A percentile compares a stretch with the other conserved stretches of the same genome.
Conservation (phyloP, 2,888 invertebrate genomes). For the Himalopsyche japonica region DNA sequence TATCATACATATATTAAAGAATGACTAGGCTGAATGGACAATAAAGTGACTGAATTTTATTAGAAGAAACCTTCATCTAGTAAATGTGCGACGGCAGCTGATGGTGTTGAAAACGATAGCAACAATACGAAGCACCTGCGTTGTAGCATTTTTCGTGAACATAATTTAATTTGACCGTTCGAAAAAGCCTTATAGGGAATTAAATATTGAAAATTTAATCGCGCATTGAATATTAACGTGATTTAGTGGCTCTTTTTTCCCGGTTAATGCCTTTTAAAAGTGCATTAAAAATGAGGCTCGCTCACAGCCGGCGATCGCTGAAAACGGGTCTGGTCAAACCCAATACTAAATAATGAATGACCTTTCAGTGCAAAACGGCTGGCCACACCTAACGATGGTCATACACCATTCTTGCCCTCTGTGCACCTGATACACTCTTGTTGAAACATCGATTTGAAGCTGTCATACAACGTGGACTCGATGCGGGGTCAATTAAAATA, state of each 20-base stretch:
- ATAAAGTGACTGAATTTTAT: too few relatives aligned
- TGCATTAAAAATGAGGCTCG: background rate
- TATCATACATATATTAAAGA: too few relatives aligned
- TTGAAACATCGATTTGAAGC: constrained; percentile 14
- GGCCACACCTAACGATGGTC: constrained; percentile 20
- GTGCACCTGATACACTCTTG: constrained; percentile 19
- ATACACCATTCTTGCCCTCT: constrained; percentile 7
- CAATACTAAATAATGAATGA: constrained; percentile 24
- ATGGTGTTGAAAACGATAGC: too few relatives aligned
- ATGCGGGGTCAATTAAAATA: too few relatives aligned
- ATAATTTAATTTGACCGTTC: too few relatives aligned
- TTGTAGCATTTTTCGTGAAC: too few relatives aligned
- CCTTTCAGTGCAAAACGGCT: constrained; percentile 15
- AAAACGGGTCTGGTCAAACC: background rate
- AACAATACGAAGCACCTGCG: too few relatives aligned
- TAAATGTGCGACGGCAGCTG: too few relatives aligned
- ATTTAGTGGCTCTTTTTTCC: background rate
- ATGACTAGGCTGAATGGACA: too few relatives aligned
- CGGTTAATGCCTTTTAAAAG: background rate
- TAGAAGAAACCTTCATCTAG: too few relatives aligned
- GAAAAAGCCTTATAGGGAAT: background rate
- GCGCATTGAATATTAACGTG: background rate
- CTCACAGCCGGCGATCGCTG: constrained; percentile 7
- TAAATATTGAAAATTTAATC: background rate
- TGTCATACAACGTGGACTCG: constrained; percentile 10